Base-by-base conservation (phyloP, 1,140 invertebrate species). In the Myzus persicae region DNA sequence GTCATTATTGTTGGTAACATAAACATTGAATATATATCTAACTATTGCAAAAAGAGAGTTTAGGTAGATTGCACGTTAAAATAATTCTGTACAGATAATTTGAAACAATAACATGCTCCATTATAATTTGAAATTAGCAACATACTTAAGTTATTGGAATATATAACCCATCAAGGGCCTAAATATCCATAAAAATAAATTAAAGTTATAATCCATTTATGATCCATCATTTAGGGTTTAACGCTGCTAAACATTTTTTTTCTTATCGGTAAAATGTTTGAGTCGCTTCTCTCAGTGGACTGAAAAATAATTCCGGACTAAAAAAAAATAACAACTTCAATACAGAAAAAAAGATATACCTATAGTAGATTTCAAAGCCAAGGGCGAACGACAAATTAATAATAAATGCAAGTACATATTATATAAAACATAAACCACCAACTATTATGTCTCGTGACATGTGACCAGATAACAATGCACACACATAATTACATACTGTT, bases 341-440 rank as follows among this genome's bases (percentile, higher is more conserved):
- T 85, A 31, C 9, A 85, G 1, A 85, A 38, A 40, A n/a, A 44
- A 85, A 85, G 5, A 0, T 85, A 44, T 85, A 4, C 59, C 4
- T 76, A n/a, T n/a, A 76, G 42, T 42, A 9, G 20, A 24, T 82
- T 82, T 38, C 36, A 85, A 85, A 85, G 84, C 31, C 40, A 85
- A 42, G 40, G 84, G 31, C 26, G 14, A n/a, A 85, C 26, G 5
- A 44, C 26, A 31, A 85, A 44, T 85, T 31, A 42, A 44, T 85
- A 85, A 85, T 14, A 31, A 85, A 85, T 85, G 6, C 18, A 82
- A n/a, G 59, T 76, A 76, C 9, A 44, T 6, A 9, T n/a, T 44
- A 44, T 76, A 76, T 76, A 76, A 82, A 38, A 38, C 76, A 82
- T 82, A 82, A 82, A 76, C 59, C 59, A 76, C 59, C n/a, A 67